These are phyloP conservation scores for Drosophila pseudoobscura DNA, from an alignment of 1,140 invertebrate species.

Conservation along the genomic window DNA sequence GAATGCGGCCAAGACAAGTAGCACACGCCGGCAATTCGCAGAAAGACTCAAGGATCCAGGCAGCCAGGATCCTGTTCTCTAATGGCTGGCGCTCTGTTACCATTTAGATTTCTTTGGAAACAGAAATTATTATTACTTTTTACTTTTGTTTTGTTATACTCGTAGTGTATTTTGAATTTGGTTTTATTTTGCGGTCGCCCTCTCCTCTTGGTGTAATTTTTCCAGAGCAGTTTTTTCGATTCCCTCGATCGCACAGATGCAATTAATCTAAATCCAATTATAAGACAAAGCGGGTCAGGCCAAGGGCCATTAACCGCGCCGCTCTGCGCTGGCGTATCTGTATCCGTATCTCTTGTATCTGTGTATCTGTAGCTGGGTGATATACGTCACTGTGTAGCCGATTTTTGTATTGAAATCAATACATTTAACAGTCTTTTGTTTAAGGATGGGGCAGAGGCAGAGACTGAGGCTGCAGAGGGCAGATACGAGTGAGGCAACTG, in stretches of 20 bases:
- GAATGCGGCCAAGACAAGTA: conserved; percentile 52
- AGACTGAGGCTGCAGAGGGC: no score
- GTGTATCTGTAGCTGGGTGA: conserved; percentile 20
- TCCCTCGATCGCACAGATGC: conserved; percentile 49
- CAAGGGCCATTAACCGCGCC: conserved; percentile 56
- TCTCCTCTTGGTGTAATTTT: conserved; percentile 64
- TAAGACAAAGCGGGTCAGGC: conserved; percentile 68
- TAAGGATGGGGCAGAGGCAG: not conserved
- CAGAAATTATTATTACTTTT: conserved; percentile 35
- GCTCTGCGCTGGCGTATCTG: not conserved
- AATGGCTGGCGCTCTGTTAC: conserved; percentile 42
- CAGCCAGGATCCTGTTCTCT: conserved; percentile 21
- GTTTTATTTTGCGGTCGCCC: not conserved
- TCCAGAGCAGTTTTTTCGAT: conserved; percentile 58
- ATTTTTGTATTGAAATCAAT: conserved; percentile 77
- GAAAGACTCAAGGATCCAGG: conserved; percentile 44
- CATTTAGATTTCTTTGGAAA: conserved; percentile 65
- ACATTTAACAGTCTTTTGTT: conserved; percentile 64
- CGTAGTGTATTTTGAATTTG: not conserved
- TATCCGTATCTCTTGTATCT: conserved; percentile 16
- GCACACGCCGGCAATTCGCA: conserved; percentile 64
- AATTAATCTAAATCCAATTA: conserved; percentile 83
- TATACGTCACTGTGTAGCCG: conserved; percentile 47
- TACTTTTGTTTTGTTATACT: conserved; percentile 3
- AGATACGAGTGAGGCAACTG: not conserved